Evolutionary conservation across 2,888 invertebrate genomes (phyloP), one percentile per base, ranked within the genome.

Genomic region (Zygaena filipendulae): DNA sequence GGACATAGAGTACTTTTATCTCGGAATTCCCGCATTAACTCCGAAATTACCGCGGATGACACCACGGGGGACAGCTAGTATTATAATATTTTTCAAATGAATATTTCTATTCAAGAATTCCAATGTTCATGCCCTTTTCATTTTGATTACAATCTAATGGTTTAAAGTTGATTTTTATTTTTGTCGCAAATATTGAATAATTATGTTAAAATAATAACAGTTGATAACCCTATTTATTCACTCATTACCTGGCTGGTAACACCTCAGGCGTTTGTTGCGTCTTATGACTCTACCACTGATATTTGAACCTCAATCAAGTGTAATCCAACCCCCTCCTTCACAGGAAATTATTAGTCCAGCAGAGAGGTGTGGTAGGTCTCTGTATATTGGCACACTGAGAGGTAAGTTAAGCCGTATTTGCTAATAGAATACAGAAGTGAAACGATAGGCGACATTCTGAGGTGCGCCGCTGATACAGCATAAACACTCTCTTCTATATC

Each of bases 381-480:
- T 13, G 11, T 44, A 47, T 30, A 42, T 39, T 64, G 63, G 71
- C 35, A 40, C 45, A 48, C 52, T 45, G 45, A 48, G 42, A 52
- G 55, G 55, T 46, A 57, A 51, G 57, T 54, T 64, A 63, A 70
- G 64, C 61, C 59, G 54, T 69, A 63, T 70, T 74, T 70, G 66
- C 69, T 72, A 72, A 75, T 74, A 68, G 70, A 71, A 75, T 70
- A 70, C 67, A 72, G 61, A 69, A 69, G 71, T 67, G 61, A 51
- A 58, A n/a, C n/a, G 57, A 61, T 50, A 66, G 68, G 57, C 63
- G 63, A 67, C 59, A 67, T 70, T 62, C 52, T 60, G 60, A 43
- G 64, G 69, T 55, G 45, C 47, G 37, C 47, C n/a, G n/a, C n/a
- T n/a, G n/a, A n/a, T n/a, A n/a, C n/a, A n/a, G n/a, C n/a, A n/a